Conservation (phyloP, 1,140 invertebrate genomes). For the Zaprionus taronus region DNA sequence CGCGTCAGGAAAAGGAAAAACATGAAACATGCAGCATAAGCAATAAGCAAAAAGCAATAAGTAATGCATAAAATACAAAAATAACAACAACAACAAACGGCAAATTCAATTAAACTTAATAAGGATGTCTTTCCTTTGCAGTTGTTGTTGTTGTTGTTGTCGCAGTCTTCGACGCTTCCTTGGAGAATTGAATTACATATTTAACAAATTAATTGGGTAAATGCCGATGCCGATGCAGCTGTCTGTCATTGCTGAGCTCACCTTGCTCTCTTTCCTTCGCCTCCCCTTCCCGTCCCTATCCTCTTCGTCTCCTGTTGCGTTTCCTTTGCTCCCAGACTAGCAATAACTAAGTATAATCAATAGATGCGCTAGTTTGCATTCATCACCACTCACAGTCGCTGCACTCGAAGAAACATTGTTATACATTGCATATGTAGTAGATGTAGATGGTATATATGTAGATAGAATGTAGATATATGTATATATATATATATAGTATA, state of each 20-base stretch:
- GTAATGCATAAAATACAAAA: background rate
- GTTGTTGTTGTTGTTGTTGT: conserved; percentile 5
- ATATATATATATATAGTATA: too few relatives aligned
- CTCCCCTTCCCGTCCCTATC: background rate
- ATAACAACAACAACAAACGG: background rate
- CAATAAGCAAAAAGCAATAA: conserved; percentile 45
- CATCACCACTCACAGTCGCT: background rate
- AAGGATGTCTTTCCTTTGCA: conserved; percentile 67
- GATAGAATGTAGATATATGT: too few relatives aligned
- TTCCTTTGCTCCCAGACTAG: background rate
- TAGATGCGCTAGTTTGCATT: background rate
- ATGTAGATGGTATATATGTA: too few relatives aligned
- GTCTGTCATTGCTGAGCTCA: conserved; percentile 34
- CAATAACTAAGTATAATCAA: conserved; percentile 4
- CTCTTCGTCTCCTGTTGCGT: background rate
- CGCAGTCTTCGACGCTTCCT: conserved; percentile 47
- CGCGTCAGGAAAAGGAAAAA: conserved; percentile 17
- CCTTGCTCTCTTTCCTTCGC: conserved; percentile 13
- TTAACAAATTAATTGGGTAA: conserved; percentile 77
- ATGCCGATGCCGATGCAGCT: conserved; percentile 49
- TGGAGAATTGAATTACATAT: conserved; percentile 68
- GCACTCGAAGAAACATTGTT: background rate
- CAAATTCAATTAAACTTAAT: conserved; percentile 79
- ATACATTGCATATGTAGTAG: background rate
- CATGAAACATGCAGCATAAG: conserved; percentile 13